These are phyloP conservation scores for Scaptomyza flava DNA, from an alignment of 2,888 invertebrate genomes.

Conservation along the genomic window DNA sequence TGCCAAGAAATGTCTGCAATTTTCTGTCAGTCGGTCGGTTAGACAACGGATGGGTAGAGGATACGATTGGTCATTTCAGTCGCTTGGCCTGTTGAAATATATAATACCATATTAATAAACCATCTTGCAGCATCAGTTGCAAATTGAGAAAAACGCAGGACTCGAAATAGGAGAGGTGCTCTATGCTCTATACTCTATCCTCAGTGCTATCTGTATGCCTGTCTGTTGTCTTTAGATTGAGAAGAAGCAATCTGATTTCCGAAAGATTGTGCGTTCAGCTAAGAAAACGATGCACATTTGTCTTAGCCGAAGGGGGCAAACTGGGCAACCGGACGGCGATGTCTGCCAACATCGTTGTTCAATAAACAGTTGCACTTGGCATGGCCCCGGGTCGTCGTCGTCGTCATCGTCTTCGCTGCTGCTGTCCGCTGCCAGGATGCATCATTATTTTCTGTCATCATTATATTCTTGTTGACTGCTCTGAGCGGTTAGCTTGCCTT, in stretches of 20 bases:
- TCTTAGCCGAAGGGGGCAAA: constrained; percentile 34
- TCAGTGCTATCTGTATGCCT: constrained; percentile 6
- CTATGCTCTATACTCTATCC: constrained; percentile 4
- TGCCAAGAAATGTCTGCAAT: constrained; percentile 50
- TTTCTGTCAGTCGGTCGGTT: constrained; percentile 9
- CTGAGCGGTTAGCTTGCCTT: constrained; percentile 33
- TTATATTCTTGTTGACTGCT: constrained; percentile 75
- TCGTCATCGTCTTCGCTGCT: constrained; percentile 11
- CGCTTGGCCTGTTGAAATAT: constrained; percentile 47
- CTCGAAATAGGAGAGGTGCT: constrained; percentile 39
- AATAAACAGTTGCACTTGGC: constrained; percentile 67
- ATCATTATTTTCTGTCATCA: constrained; percentile 80
- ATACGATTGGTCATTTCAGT: constrained; percentile 17
- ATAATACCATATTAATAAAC: constrained; percentile 72
- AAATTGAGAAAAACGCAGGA: constrained; percentile 41
- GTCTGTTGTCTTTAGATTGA: constrained; percentile 14
- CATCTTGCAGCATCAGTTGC: constrained; percentile 48
- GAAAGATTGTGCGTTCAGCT: constrained; percentile 75
- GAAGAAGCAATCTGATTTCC: constrained; percentile 69
- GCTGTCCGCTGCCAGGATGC: constrained; percentile 68
- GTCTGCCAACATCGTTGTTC: constrained; percentile 58
- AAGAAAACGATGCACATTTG: constrained; percentile 76
- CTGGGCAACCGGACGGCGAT: constrained; percentile 13
- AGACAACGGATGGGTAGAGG: not conserved
- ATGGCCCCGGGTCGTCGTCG: constrained; percentile 33